A percentile compares a stretch with the other conserved stretches of the same genome.
Conservation (phyloP, 23 tunicate genomes). For the Trididemnum miniatum region DNA sequence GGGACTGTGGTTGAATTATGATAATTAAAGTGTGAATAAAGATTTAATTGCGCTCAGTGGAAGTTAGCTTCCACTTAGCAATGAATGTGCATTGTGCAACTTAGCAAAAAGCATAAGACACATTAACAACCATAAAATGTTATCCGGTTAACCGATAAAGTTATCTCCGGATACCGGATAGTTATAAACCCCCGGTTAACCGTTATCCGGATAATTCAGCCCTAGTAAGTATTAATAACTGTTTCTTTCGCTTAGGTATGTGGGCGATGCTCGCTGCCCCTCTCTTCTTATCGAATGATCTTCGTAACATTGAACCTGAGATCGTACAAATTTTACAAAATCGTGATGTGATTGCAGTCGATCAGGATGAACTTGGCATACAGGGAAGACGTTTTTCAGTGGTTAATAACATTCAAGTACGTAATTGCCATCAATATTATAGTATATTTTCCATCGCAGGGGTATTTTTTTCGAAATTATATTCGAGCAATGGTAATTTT, state of each 20-base stretch:
- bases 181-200: no score
- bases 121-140: background rate
- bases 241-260: no score
- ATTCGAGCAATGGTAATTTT: no score
- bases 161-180: background rate
- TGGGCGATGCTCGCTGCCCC: conserved; percentile 97
- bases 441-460: no score
- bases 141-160: background rate
- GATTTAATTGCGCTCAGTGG: no score
- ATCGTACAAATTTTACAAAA: conserved; percentile 49
- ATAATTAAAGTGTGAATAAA: no score
- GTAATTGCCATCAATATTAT: no score
- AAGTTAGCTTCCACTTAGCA: background rate
- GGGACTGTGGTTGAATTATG: no score
- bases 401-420: conserved; percentile 59
- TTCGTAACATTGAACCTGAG: conserved; percentile 50
- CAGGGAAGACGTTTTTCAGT: conserved; percentile 72
- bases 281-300: conserved; percentile 76
- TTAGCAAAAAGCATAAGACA: background rate
- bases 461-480: no score
- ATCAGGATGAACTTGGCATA: conserved; percentile 87
- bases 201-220: no score
- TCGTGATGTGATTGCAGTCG: conserved; percentile 60
- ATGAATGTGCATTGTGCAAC: background rate
- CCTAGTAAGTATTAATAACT: no score